Evolutionary conservation across 2,797 vertebrate genomes (phyloP).

Genomic region (Emys orbicularis): DNA sequence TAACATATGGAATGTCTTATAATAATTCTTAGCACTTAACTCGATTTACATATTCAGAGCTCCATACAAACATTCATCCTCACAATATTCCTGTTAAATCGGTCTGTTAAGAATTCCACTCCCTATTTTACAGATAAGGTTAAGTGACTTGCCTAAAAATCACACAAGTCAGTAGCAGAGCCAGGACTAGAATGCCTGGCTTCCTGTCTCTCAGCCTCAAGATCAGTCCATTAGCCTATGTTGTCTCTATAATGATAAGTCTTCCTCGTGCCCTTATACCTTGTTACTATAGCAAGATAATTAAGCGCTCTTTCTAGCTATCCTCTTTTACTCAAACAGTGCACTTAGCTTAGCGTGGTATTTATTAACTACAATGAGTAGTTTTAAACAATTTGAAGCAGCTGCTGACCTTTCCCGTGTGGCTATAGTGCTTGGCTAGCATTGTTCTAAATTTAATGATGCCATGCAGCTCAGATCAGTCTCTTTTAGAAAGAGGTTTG

Average conservation of each 20-base stretch:
- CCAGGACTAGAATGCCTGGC: not conserved
- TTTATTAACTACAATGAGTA: conserved; percentile 61
- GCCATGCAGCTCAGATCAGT: not conserved
- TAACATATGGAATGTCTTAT: not conserved
- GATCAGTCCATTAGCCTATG: not conserved
- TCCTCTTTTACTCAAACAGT: conserved; percentile 35
- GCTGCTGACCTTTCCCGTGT: conserved; percentile 58
- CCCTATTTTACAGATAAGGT: not conserved
- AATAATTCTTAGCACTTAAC: not conserved
- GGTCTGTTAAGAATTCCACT: not conserved
- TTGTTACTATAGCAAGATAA: conserved; percentile 38
- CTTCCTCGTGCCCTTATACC: conserved; percentile 13
- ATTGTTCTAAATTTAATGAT: conserved; percentile 33
- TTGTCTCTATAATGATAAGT: conserved; percentile 10
- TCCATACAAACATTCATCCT: not conserved
- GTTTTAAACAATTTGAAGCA: conserved; percentile 54
- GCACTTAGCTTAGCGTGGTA: conserved; percentile 39
- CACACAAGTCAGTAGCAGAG: rapidly evolving
- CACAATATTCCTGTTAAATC: not conserved
- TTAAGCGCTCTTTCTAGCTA: conserved; percentile 51
- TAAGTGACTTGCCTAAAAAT: not conserved
- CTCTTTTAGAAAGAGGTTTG: conserved; percentile 6
- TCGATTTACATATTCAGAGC: not conserved
- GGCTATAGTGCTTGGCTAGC: not conserved
- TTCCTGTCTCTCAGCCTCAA: rapidly evolving